Evolutionary conservation across 2,888 invertebrate genomes (phyloP), one percentile per base, ranked within the genome.

Genomic region (Serripes groenlandicus): DNA sequence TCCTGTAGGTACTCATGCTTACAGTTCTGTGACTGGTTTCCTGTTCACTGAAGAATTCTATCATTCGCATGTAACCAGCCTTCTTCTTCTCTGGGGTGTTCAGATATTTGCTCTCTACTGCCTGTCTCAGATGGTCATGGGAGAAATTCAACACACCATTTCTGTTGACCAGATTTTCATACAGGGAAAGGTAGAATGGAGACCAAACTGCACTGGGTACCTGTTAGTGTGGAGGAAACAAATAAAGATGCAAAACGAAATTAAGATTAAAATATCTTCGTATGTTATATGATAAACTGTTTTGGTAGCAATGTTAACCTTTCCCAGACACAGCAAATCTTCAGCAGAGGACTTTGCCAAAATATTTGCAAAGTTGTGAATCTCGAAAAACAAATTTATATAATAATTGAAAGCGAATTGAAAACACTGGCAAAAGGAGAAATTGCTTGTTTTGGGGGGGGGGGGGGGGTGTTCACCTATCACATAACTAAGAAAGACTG

Each of bases 141-240:
- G 89, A 92, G 82, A 92, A 92, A 79, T 91, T 92, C 49, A 91
- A 77, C 26, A 92, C 87, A 56, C 92, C 92, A 69, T 92, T 90
- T n/a, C 91, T 81, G 75, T 92, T 92, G 42, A 92, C 89, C 15
- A 92, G 86, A 73, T 87, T 90, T 69, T 91, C 92, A 26, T 78
- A 86, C 35, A 92, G 75, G 1, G 90, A 90, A 32, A 91, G 82
- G 78, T 90, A 92, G 78, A 91, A 91, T 4, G 92, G 92, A 7
- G 92, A 92, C 92, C 92, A 92, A 3, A 91, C 78, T 5, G 90
- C 89, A 79, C 88, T 90, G 0, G 89, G 88, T 11, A 92, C 85
- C 92, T 92, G 83, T 34, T 58, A 75, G 34, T 21, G 35, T n/a
- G n/a, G n/a, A n/a, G n/a, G n/a, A n/a, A n/a, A n/a, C n/a, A n/a